Base-by-base conservation (phyloP, 2,888 invertebrate genomes). In the Aporophyla lueneburgensis region DNA sequence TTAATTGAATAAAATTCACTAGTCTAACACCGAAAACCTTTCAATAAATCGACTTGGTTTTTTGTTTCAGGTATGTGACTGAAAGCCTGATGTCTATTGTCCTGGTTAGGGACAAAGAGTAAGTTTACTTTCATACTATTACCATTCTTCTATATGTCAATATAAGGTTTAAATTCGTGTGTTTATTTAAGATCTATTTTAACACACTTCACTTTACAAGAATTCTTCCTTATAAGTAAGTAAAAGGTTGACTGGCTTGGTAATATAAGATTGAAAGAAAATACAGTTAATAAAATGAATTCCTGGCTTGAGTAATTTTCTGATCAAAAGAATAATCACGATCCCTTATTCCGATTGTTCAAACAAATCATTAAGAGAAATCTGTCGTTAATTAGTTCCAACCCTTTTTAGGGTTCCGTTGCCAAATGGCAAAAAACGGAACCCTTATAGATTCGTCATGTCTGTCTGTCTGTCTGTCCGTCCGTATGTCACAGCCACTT, bases 61-160 rank as follows among this genome's bases (percentile, higher is more conserved):
- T 76, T 83, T 78, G 68, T 87, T 87, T 71, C 83, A 86, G 86
- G 86, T 86, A 86, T 66, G 76, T 63, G 62, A 49, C 46, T 56
- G 67, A 79, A 79, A 71, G 51, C 27, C 19, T 1, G 27, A 27
- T 56, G 21, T 68, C 65, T 74, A 69, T 71, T 81, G 69, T 67
- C 33, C 43, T 54, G 27, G 14, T 21, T n/a, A 49, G 43, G 59
- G 71, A 81, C 65, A 59, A 70, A 63, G 78, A 61, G 86, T 81
- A n/a, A 83, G 63, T 77, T 49, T 33, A 21, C 0, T 19, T 68
- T 33, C 21, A 71, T 21, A 19, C 16, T 54, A 21, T 49, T 68
- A 49, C 69, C 2, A 10, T 9, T 65, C 68, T 83, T 76, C 69
- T 49, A 0, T 0, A 14, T 9, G 1, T 10, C 0, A 10, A 6